Conservation (phyloP, 2,797 vertebrate species). For the Sorex maritimensis region DNA sequence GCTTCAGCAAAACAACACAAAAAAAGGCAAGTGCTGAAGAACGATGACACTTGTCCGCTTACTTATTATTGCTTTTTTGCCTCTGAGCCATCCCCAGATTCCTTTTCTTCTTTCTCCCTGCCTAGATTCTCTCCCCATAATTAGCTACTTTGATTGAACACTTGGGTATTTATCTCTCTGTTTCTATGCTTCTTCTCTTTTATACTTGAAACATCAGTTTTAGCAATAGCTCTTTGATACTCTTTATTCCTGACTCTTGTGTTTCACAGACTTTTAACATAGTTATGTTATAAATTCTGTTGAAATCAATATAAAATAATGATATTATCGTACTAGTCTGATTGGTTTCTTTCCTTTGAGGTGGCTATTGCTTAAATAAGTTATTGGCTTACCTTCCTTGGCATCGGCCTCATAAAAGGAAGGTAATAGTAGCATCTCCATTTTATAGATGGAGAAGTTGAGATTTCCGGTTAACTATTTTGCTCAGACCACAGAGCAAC, state of each 20-base stretch:
- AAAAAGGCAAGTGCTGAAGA: constrained; percentile 31
- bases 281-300: constrained; percentile 24
- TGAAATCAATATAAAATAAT: constrained; percentile 44
- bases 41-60: not conserved
- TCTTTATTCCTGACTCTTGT: not conserved
- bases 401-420: too few species aligned
- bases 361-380: constrained; percentile 38
- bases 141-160: not conserved
- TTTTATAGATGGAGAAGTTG: too few species aligned
- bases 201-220: not conserved
- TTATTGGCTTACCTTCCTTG: not conserved
- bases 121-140: not conserved
- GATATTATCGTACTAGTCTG: not conserved
- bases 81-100: not conserved
- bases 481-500: constrained; percentile 4
- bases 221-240: not conserved
- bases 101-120: not conserved
- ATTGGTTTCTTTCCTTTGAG: constrained; percentile 21
- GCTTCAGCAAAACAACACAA: too few species aligned
- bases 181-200: constrained; percentile 34
- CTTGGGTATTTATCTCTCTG: not conserved
- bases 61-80: too few species aligned
- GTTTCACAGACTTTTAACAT: not conserved
- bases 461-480: constrained; percentile 5
- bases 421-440: too few species aligned